phyloP scores from a whole-genome alignment of 2,888 invertebrate species.

The Lithophane socia region DNA sequence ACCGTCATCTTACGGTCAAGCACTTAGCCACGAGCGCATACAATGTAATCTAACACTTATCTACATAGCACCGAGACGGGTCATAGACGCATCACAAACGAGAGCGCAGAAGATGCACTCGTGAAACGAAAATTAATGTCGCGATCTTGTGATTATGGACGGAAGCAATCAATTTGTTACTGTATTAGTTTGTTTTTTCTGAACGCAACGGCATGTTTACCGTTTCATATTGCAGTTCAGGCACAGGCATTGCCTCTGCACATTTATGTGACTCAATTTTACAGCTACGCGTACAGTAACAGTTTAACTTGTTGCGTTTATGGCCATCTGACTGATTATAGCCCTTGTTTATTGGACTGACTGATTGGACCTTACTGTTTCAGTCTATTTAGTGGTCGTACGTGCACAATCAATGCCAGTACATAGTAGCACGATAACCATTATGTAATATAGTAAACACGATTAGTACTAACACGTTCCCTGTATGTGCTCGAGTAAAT shows the following conservation, averaged over 20 bases:
- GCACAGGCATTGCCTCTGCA: not conserved
- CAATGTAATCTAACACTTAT: conserved; percentile 46
- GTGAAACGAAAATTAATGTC: not conserved
- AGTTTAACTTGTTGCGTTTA: conserved; percentile 28
- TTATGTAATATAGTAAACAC: conserved; percentile 59
- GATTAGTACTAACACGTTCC: conserved; percentile 50
- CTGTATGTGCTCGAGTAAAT: conserved; percentile 46
- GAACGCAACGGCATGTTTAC: conserved; percentile 13
- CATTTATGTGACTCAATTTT: conserved; percentile 16
- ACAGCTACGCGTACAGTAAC: not conserved
- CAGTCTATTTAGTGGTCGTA: conserved; percentile 22
- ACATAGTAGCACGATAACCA: conserved; percentile 38
- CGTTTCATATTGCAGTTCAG: conserved; percentile 16
- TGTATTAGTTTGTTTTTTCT: conserved; percentile 21
- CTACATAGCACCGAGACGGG: conserved; percentile 17
- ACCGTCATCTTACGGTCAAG: conserved; percentile 37
- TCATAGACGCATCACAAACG: conserved; percentile 10
- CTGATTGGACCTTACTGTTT: too few relatives aligned
- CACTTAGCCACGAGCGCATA: conserved; percentile 27
- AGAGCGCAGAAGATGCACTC: conserved; percentile 45
- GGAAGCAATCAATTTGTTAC: conserved; percentile 22
- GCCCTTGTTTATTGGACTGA: not conserved
- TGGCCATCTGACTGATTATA: not conserved
- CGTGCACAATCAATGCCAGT: conserved; percentile 53
- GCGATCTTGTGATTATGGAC: not conserved